Percentiles rank a stretch among this genome's conserved stretches.
phyloP scores from a whole-genome alignment of 1,140 invertebrate species.

The Drosophila busckii region DNA sequence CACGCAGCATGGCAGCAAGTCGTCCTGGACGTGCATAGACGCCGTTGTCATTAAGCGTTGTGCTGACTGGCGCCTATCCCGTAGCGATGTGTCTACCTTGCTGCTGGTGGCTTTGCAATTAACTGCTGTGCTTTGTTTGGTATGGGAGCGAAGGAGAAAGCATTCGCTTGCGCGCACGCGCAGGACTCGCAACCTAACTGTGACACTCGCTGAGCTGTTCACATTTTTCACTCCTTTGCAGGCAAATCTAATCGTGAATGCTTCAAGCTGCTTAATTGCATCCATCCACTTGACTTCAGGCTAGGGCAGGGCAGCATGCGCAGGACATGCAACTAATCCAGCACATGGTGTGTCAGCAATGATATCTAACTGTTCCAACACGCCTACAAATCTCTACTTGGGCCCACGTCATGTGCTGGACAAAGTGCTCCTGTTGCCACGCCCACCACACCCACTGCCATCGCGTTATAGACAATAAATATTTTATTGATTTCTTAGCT shows the following conservation, averaged over 20 bases:
- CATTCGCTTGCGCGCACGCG: constrained; percentile 30
- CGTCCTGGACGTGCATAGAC: constrained; percentile 38
- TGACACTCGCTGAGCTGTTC: constrained; percentile 46
- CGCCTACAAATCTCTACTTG: constrained; percentile 14
- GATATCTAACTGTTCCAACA: constrained; percentile 18
- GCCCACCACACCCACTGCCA: constrained; percentile 24
- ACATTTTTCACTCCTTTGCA: constrained; percentile 67
- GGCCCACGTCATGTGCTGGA: constrained; percentile 51
- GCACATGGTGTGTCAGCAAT: constrained; percentile 33
- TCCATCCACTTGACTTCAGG: constrained; percentile 16
- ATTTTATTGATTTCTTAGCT: constrained; percentile 60
- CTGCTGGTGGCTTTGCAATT: constrained; percentile 73
- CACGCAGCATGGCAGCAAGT: constrained; percentile 35
- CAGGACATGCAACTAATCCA: constrained; percentile 11
- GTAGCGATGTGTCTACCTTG: constrained; percentile 48
- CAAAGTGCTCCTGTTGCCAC: constrained; percentile 63
- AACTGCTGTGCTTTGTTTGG: constrained; percentile 59
- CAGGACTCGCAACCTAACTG: constrained; percentile 17
- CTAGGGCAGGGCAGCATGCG: neutral
- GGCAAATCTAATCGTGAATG: constrained; percentile 50
- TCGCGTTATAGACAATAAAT: constrained; percentile 40
- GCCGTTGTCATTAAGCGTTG: constrained; percentile 46
- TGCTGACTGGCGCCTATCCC: constrained; percentile 62
- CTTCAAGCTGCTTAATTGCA: constrained; percentile 59
- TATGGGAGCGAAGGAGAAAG: no score